Evolutionary conservation across 2,888 invertebrate species (phyloP), one percentile per base, ranked within the genome.

Genomic region (Stomorhina lunata): DNA sequence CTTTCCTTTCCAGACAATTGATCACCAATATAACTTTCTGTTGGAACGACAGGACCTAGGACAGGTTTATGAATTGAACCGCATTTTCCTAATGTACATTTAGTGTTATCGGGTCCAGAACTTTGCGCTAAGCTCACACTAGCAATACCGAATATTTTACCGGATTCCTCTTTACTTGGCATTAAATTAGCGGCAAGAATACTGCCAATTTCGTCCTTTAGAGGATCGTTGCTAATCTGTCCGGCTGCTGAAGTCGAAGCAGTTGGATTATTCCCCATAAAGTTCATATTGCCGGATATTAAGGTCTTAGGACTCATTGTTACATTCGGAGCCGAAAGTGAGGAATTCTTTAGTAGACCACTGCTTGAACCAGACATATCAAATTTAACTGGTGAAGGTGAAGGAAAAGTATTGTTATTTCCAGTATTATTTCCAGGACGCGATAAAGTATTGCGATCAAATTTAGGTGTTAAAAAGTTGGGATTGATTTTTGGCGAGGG

Each of bases 101-200:
- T 92, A 10, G 90, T 92, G 66, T 92, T 91, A 81, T 90, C 90
- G 4, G 91, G 90, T 0, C 92, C 91, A 1, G 91, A 91, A 73
- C 92, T 91, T 84, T 91, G 92, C 0, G 92, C 91, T 50, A 91
- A 79, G 68, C 90, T 91, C 0, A 91, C 91, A 84, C 91, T 91
- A 27, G 92, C 92, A 77, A 92, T 92, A 20, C 92, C 92, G 86
- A 91, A 92, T 29, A 92, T 91, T 86, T 92, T 92, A 2, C 91
- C 91, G 0, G 92, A 91, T 61, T 92, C 92, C 82, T 92, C 92
- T 82, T 91, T 91, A 84, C 91, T 92, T 12, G 92, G 92, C 89
- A 91, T 91, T 2, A 91, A 86, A 68, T 91, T 91, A 7, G 90
- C 91, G 0, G 91, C 90, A 53, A 90, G 73, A 22, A 91, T 89